phyloP scores from a whole-genome alignment of 2,113 vertebrate species.

The Silurus glanis region DNA sequence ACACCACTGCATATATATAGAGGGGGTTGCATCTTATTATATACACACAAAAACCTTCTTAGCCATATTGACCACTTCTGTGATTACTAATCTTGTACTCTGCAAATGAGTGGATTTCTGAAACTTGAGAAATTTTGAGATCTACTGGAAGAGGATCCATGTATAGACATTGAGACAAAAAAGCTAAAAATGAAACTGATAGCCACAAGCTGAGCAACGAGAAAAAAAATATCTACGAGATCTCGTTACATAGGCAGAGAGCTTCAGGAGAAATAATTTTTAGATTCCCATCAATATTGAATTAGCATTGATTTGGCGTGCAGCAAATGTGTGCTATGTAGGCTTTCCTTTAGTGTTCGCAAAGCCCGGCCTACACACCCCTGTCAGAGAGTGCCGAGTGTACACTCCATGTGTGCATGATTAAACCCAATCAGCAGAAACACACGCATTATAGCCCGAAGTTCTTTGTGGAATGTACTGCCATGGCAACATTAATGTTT shows the following conservation, averaged over 20 bases:
- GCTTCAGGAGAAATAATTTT: slow-evolving; percentile 41
- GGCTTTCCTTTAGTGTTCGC: not conserved
- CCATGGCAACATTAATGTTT: slow-evolving; percentile 12
- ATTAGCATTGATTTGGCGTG: slow-evolving; percentile 68
- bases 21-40: not conserved
- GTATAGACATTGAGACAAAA: not conserved
- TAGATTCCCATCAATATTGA: slow-evolving; percentile 66
- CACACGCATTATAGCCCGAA: not conserved
- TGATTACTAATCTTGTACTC: not conserved
- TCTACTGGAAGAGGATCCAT: not conserved
- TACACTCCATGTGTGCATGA: not conserved
- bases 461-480: slow-evolving; percentile 3
- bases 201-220: not conserved
- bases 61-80: not conserved
- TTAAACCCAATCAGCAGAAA: slow-evolving; percentile 13
- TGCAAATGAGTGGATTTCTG: not conserved
- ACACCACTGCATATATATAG: no score
- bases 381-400: not conserved
- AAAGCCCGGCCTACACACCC: not conserved
- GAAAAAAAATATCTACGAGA: slow-evolving; percentile 20
- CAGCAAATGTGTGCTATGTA: slow-evolving; percentile 40
- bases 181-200: slow-evolving; percentile 20
- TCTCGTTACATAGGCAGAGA: slow-evolving; percentile 37
- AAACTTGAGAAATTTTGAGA: not conserved
- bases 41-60: not conserved